Base-by-base conservation (phyloP, 2,888 invertebrate species). In the Epistrophella euchroma region DNA sequence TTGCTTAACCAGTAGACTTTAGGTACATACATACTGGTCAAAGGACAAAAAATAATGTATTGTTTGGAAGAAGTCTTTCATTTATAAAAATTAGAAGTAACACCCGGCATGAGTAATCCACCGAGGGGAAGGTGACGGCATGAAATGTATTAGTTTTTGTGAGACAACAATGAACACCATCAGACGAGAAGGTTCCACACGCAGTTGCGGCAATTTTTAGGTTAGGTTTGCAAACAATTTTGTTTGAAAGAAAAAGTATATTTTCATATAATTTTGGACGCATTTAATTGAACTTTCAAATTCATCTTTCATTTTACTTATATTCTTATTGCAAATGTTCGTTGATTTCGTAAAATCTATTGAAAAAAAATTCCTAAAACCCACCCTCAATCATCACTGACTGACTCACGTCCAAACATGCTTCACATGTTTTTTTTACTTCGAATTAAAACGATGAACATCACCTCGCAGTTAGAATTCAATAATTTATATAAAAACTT, bases 161-260 rank as follows among this genome's bases (percentile, higher is more conserved):
- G 60, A 80, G 70, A 37, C 72, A 43, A 43, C 45, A 66, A 60
- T 60, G 40, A 22, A 22, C 22, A 47, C 2, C 19, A 35, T 9
- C 22, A 7, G 52, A 81, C 85, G 58, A 85, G 85, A 85, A 85
- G 25, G 60, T 85, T 85, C 85, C 81, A 85, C 73, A 73, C 73
- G 55, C 72, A 81, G 45, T 37, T 28, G 17, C 25, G 25, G 15
- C 9, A 22, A 68, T 52, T 85, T 74, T 15, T 37, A 85, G 85
- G 85, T 85, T 85, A 85, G 58, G 76, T 71, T 68, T 10, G 2
- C 52, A 73, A 80, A 37, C 17, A 55, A 17, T 60, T 84, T 76
- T 76, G 71, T 80, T 75, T 68, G 50, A 35, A 15, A 37, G 40
- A 32, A 52, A 50, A 52, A 47, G 37, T 35, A 40, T n/a, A n/a